Evolutionary conservation across 2,888 invertebrate species (phyloP).

Genomic region (Diarsia brunnea): DNA sequence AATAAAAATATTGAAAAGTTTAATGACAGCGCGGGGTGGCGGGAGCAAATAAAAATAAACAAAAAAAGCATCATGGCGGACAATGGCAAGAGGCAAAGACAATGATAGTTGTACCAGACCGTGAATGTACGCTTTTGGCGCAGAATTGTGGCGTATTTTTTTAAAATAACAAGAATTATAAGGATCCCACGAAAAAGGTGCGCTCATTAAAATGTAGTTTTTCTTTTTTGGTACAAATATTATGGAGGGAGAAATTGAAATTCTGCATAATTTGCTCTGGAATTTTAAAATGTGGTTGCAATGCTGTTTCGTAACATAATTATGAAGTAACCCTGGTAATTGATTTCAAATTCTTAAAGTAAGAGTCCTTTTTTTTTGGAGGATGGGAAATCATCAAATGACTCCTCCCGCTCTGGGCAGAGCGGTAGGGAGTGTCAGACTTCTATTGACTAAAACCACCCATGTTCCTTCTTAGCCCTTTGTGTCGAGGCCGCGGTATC

Average conservation of each 20-base stretch:
- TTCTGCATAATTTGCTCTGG: slow-evolving; percentile 51
- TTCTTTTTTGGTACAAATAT: slow-evolving; percentile 40
- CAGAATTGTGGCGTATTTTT: slow-evolving; percentile 69
- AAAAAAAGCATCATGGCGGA: slow-evolving; percentile 71
- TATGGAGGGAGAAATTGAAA: slow-evolving; percentile 52
- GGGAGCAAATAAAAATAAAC: slow-evolving; percentile 61
- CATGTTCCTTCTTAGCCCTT: too few relatives aligned
- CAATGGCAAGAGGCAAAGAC: slow-evolving; percentile 76
- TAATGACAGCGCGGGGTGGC: slow-evolving; percentile 72
- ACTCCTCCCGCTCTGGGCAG: too few relatives aligned
- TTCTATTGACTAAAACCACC: too few relatives aligned
- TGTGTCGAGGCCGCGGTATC: too few relatives aligned
- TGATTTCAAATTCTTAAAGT: slow-evolving; percentile 41
- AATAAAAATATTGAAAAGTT: slow-evolving; percentile 70
- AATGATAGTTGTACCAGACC: slow-evolving; percentile 82
- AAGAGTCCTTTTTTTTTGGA: too few relatives aligned
- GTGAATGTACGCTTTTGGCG: slow-evolving; percentile 72
- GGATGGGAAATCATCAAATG: too few relatives aligned
- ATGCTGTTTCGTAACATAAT: slow-evolving; percentile 38
- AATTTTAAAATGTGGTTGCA: slow-evolving; percentile 19
- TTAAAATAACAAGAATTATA: slow-evolving; percentile 65
- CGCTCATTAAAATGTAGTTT: slow-evolving; percentile 63
- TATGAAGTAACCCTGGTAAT: slow-evolving; percentile 23
- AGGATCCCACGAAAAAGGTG: slow-evolving; percentile 62
- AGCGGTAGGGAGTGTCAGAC: too few relatives aligned